These are phyloP conservation scores for Ormyrus pomaceus DNA, from an alignment of 2,888 invertebrate genomes.

Conservation along the genomic window DNA sequence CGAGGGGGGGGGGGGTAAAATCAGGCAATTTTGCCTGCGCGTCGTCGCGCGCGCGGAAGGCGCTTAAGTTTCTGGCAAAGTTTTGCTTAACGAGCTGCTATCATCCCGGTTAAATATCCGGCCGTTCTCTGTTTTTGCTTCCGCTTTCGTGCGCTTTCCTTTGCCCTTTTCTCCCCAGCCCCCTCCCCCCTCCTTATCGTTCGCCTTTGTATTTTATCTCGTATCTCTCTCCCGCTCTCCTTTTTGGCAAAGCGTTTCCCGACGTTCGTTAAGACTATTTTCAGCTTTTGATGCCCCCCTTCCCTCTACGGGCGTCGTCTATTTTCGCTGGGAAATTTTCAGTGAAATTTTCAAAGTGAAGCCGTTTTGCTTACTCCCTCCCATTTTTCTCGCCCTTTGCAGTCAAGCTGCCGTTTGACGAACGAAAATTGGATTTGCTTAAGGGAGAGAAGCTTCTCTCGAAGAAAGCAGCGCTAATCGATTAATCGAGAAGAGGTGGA, in stretches of 20 bases:
- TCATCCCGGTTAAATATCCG: slow-evolving; percentile 68
- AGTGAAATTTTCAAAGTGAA: slow-evolving; percentile 31
- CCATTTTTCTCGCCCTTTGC: not conserved
- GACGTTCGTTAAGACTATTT: slow-evolving; percentile 48
- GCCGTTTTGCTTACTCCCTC: not conserved
- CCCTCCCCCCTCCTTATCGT: slow-evolving; percentile 22
- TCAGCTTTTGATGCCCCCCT: slow-evolving; percentile 32
- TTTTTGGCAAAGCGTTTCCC: slow-evolving; percentile 32
- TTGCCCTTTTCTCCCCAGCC: not conserved
- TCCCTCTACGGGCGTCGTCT: not conserved
- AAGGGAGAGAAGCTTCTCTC: not conserved
- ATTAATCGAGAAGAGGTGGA: too few relatives aligned
- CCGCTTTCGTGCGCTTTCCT: slow-evolving; percentile 32
- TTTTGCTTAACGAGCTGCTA: slow-evolving; percentile 68
- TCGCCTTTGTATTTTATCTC: slow-evolving; percentile 49
- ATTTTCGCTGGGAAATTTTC: slow-evolving; percentile 31
- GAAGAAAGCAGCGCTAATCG: not conserved
- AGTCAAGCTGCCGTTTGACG: not conserved
- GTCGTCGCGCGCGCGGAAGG: slow-evolving; percentile 56
- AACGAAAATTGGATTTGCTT: slow-evolving; percentile 10
- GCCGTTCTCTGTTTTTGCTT: slow-evolving; percentile 61
- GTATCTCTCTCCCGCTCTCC: slow-evolving; percentile 2
- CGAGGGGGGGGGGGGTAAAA: slow-evolving; percentile 17
- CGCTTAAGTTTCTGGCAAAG: slow-evolving; percentile 67
- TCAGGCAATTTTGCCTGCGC: slow-evolving; percentile 40